phyloP scores from a whole-genome alignment of 2,113 vertebrate species.

The Toxotes jaculatrix region DNA sequence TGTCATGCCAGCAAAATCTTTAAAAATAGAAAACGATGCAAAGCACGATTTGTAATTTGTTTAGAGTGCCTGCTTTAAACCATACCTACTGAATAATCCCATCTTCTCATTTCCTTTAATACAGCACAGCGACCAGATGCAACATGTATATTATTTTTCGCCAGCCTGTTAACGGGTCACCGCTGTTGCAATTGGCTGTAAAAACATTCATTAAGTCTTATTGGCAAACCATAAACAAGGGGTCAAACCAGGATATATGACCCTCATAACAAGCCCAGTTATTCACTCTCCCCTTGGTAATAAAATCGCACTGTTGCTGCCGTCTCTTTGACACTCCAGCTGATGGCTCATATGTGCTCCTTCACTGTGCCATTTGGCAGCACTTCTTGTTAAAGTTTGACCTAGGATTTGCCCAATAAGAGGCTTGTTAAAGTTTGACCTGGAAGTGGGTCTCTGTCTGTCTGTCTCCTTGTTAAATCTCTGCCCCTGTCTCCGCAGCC shows the following conservation, averaged over 20 bases:
- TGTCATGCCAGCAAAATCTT: background rate
- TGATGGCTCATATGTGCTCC: slow-evolving; percentile 28
- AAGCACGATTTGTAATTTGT: slow-evolving; percentile 12
- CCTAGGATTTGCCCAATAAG: slow-evolving; percentile 61
- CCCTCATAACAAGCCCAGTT: slow-evolving; percentile 64
- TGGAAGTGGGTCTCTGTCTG: slow-evolving; percentile 46
- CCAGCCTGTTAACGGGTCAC: slow-evolving; percentile 43
- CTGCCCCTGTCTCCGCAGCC: slow-evolving; percentile 16
- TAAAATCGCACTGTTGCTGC: slow-evolving; percentile 47
- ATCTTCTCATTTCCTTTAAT: slow-evolving; percentile 1
- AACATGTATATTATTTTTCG: background rate
- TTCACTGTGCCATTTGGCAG: slow-evolving; percentile 45
- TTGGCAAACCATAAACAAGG: slow-evolving; percentile 56
- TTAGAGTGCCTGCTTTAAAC: background rate
- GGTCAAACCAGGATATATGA: slow-evolving; percentile 60
- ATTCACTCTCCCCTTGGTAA: slow-evolving; percentile 41
- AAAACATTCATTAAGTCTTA: slow-evolving; percentile 74
- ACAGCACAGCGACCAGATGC: slow-evolving; percentile 28
- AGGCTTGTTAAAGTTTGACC: slow-evolving; percentile 71
- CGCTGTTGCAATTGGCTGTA: slow-evolving; percentile 47
- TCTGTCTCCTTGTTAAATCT: slow-evolving; percentile 56
- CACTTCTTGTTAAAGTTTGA: slow-evolving; percentile 72
- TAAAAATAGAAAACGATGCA: background rate
- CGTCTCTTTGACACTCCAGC: slow-evolving; percentile 26
- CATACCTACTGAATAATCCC: background rate